Conservation (phyloP, 1,140 invertebrate genomes). For the Panagrolaimus sp. region DNA sequence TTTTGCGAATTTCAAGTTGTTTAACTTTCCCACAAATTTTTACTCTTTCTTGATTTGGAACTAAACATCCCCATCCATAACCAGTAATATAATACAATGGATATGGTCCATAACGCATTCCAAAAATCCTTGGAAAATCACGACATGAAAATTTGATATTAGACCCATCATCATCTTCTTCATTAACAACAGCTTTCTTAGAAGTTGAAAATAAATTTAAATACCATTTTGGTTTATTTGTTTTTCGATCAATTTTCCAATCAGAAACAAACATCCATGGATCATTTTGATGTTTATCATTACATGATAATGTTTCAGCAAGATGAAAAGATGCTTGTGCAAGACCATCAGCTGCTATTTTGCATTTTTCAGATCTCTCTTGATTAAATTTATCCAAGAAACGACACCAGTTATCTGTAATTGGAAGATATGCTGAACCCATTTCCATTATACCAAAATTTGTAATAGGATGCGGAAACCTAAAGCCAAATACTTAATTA, state of each 20-base stretch:
- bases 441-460: constrained; percentile 92
- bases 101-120: constrained; percentile 47
- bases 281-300: constrained; percentile 18
- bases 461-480: constrained; percentile 89
- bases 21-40: background rate
- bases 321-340: background rate
- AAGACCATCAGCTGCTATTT: background rate
- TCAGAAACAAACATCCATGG: constrained; percentile 49
- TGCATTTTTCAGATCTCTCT: background rate
- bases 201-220: constrained; percentile 33
- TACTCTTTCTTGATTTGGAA: constrained; percentile 22
- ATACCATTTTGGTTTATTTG: constrained; percentile 33
- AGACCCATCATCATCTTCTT: too few relatives aligned
- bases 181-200: too few relatives aligned
- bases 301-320: background rate
- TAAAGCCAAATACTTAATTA: too few relatives aligned
- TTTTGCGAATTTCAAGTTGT: background rate
- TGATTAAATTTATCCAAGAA: constrained; percentile 42
- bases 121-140: constrained; percentile 46
- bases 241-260: constrained; percentile 31
- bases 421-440: constrained; percentile 77
- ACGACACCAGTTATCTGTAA: constrained; percentile 79
- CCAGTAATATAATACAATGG: constrained; percentile 40
- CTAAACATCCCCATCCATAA: constrained; percentile 53
- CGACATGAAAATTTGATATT: constrained; percentile 26